Base-by-base conservation (phyloP, 2,113 vertebrate species). In the Sinosuthora webbiana region DNA sequence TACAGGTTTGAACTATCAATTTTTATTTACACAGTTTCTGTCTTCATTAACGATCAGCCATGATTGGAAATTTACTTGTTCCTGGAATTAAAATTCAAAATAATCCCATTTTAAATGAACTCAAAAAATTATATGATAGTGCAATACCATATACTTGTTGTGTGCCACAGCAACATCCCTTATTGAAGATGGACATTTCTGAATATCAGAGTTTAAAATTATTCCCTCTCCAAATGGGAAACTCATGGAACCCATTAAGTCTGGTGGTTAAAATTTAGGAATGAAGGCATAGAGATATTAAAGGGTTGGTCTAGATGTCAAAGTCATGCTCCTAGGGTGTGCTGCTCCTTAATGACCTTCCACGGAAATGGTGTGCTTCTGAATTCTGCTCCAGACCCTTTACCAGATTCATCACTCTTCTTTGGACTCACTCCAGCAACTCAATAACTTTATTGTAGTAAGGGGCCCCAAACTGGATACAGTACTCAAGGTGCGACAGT, bases 401-500 rank as follows among this genome's bases (percentile, higher is more conserved):
- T 52, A n/a, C 1, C 41, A 71, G n/a, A 11, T 42, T 47, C 25
- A 28, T 10, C 3, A 0, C 21, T 20, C 16, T 56, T 63, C 20
- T 47, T 25, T 31, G 41, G 35, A 30, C 30, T 55, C n/a, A 30
- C n/a, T 63, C 24, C 35, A 63, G 24, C 49, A 63, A n/a, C 30
- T 63, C 65, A 35, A 15, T 10, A 21, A 49, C 25, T 63, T 87
- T 31, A 17, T 13, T 63, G 65, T 22, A 35, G 24, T 41, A 35
- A 79, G 31, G 10, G 24, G 6, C 30, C 7, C 49, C 35, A 56
- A 55, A 35, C 20, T 56, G 42, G 20, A 22, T 7, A 3, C 3
- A 30, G 10, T 24, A 10, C 20, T 63, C 0, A 0, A 79, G 9
- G 24, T 30, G 30, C 28, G 62, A 11, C 7, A 24, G 13, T 20